These are phyloP conservation scores for Hemitrygon akajei DNA, from an alignment of 2,797 vertebrate genomes.

Conservation along the genomic window DNA sequence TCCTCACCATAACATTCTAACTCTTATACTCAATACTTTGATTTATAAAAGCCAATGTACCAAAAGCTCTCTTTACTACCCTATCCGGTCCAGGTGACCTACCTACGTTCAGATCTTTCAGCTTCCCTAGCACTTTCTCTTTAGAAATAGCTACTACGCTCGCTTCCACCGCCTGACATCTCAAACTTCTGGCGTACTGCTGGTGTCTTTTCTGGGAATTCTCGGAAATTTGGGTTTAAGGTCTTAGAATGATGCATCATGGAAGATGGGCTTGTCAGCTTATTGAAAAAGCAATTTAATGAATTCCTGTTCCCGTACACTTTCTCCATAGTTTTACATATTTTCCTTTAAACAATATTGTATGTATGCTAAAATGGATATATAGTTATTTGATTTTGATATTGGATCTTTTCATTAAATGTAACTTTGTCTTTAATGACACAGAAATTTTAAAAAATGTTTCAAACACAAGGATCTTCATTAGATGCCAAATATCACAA, in stretches of 20 bases:
- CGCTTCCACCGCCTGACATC: too few relatives aligned
- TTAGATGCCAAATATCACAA: too few relatives aligned
- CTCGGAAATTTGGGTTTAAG: background rate
- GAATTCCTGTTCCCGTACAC: background rate
- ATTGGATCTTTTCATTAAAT: background rate
- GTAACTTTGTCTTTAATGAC: background rate
- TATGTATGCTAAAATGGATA: background rate
- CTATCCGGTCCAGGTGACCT: too few relatives aligned
- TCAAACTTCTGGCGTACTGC: too few relatives aligned
- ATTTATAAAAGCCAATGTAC: too few relatives aligned
- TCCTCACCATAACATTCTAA: too few relatives aligned
- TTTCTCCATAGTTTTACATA: background rate
- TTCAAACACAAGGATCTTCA: too few relatives aligned
- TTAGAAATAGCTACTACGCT: too few relatives aligned
- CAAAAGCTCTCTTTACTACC: too few relatives aligned
- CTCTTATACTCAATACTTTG: too few relatives aligned
- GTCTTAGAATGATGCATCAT: background rate
- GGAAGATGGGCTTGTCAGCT: background rate
- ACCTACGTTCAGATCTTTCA: too few relatives aligned
- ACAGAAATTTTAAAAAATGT: background rate
- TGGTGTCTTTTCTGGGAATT: background rate
- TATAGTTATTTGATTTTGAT: background rate
- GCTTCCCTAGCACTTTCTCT: too few relatives aligned
- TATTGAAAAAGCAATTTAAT: background rate
- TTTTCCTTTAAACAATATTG: background rate